These are phyloP conservation scores for Ceratina calcarata DNA, from an alignment of 1,140 invertebrate species.

Conservation along the genomic window DNA sequence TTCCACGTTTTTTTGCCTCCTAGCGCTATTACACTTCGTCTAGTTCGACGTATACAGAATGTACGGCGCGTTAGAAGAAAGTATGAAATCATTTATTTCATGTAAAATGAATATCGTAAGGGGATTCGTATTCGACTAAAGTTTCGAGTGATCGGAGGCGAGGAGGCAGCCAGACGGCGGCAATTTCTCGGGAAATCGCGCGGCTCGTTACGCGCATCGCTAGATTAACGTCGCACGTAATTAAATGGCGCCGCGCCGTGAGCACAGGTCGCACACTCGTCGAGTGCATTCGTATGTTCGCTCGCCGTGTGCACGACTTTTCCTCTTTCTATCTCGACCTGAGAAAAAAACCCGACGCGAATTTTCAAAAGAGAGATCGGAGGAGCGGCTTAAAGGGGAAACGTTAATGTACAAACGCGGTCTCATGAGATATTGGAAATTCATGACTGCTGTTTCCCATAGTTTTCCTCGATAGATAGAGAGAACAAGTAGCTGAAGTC, in stretches of 20 bases:
- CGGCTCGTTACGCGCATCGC: conserved; percentile 24
- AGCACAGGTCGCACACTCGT: neutral
- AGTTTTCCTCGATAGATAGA: conserved; percentile 9
- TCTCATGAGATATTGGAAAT: neutral
- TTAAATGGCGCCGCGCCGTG: conserved; percentile 29
- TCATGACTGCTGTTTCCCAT: neutral
- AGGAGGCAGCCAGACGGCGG: neutral
- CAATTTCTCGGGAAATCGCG: conserved; percentile 22
- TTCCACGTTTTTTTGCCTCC: neutral
- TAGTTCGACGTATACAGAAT: neutral
- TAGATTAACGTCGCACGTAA: conserved; percentile 35
- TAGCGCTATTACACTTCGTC: neutral
- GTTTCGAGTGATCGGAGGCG: neutral
- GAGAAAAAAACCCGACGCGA: neutral
- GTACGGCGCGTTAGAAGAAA: neutral
- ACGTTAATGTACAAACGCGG: neutral
- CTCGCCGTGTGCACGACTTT: neutral
- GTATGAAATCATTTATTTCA: no score
- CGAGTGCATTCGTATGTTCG: conserved; percentile 7
- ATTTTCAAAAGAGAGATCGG: neutral
- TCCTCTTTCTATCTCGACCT: neutral
- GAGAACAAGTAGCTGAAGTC: neutral
- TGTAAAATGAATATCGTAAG: neutral
- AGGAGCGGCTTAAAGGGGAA: neutral
- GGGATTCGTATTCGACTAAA: neutral